Conservation (phyloP, 2,113 vertebrate genomes). For the Acanthochromis polyacanthus region DNA sequence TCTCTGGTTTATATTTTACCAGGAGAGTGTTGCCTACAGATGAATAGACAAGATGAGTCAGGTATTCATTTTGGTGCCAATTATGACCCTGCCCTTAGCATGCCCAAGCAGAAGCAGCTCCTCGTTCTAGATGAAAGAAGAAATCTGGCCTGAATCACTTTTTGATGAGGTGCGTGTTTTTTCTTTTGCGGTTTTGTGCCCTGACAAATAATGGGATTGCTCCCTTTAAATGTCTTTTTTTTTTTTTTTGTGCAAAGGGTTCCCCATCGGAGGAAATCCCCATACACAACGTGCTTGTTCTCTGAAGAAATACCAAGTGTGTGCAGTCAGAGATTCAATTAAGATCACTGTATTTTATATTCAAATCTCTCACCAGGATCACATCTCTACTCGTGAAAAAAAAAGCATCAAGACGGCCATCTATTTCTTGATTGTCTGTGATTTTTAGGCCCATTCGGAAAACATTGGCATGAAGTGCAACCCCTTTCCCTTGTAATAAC, state of each 20-base stretch:
- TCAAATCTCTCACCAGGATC: not conserved
- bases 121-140: not conserved
- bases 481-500: not conserved
- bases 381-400: not conserved
- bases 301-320: not conserved
- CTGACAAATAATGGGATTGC: not conserved
- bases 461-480: not conserved
- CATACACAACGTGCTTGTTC: too few species aligned
- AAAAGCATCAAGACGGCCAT: too few species aligned
- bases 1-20: not conserved
- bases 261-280: too few species aligned
- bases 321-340: not conserved
- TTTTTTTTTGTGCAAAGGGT: not conserved
- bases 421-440: not conserved
- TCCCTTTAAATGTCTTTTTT: not conserved
- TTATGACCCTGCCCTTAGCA: constrained; percentile 19
- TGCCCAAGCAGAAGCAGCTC: constrained; percentile 37
- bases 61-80: constrained; percentile 18
- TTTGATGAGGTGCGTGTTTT: not conserved
- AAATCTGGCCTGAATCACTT: not conserved
- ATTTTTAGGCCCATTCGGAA: not conserved
- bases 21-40: not conserved
- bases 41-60: constrained; percentile 44
- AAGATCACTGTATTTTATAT: not conserved
- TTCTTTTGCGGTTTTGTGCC: not conserved